Conservation (phyloP, 2,888 invertebrate species). For the Nomada goodeniana region DNA sequence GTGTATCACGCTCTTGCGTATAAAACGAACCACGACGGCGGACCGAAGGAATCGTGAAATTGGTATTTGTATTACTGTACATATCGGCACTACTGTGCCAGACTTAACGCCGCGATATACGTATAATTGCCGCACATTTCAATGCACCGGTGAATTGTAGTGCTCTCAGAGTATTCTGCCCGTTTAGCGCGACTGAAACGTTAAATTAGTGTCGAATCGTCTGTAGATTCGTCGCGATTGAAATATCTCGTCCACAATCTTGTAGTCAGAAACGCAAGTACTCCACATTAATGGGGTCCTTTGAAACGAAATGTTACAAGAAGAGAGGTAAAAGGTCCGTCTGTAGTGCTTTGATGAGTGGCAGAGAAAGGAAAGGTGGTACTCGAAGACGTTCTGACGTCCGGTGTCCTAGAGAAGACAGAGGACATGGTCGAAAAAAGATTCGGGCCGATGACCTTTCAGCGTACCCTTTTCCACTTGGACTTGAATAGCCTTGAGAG, state of each 20-base stretch:
- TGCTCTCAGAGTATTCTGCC: too few relatives aligned
- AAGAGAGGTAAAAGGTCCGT: constrained; percentile 48
- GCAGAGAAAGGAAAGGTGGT: constrained; percentile 53
- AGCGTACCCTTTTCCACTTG: constrained; percentile 52
- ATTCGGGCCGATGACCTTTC: constrained; percentile 57
- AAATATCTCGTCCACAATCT: constrained; percentile 33
- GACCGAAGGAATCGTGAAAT: too few relatives aligned
- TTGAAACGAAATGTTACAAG: constrained; percentile 63
- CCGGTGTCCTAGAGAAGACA: constrained; percentile 56
- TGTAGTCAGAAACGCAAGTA: constrained; percentile 39
- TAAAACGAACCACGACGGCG: neutral
- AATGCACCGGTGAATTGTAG: too few relatives aligned
- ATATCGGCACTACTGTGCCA: too few relatives aligned
- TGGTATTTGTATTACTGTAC: too few relatives aligned
- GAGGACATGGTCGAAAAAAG: constrained; percentile 51
- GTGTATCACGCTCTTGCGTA: too few relatives aligned
- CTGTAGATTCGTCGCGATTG: neutral
- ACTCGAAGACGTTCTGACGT: constrained; percentile 57
- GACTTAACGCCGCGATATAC: too few relatives aligned
- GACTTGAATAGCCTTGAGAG: constrained; percentile 58
- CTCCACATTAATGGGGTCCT: constrained; percentile 63
- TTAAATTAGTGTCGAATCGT: too few relatives aligned
- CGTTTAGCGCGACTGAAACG: neutral
- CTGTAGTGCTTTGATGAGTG: constrained; percentile 19
- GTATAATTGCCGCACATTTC: too few relatives aligned